Conservation (phyloP, 2,113 vertebrate species). For the Gopherus flavomarginatus region DNA sequence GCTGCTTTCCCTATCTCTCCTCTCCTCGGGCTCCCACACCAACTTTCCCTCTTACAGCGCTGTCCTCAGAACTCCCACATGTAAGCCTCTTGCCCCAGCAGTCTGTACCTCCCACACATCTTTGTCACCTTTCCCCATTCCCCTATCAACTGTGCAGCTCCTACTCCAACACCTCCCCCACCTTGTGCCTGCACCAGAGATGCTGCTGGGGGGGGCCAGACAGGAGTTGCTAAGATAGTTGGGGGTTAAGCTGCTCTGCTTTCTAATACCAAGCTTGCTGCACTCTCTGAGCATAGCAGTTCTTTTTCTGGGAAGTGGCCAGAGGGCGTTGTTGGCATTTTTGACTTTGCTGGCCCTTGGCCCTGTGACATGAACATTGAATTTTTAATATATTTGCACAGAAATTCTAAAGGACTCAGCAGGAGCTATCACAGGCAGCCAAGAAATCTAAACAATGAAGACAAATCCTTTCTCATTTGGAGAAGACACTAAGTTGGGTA, state of each 20-base stretch:
- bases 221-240: neutral
- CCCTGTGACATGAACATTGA: neutral
- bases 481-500: neutral
- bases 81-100: neutral
- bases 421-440: fast-evolving
- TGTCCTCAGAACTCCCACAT: neutral
- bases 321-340: neutral
- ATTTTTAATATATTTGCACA: neutral
- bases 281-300: neutral
- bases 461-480: neutral
- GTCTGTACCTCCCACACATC: neutral
- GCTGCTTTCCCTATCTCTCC: fast-evolving
- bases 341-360: neutral
- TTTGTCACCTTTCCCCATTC: neutral
- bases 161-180: neutral
- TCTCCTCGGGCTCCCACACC: neutral
- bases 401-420: neutral
- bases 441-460: neutral
- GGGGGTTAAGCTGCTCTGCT: neutral
- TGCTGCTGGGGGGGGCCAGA: neutral
- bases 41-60: neutral
- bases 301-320: neutral
- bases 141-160: neutral
- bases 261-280: neutral
- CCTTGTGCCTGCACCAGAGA: neutral